Evolutionary conservation across 2,888 invertebrate genomes (phyloP).

Genomic region (Hipparchia sbordonii): DNA sequence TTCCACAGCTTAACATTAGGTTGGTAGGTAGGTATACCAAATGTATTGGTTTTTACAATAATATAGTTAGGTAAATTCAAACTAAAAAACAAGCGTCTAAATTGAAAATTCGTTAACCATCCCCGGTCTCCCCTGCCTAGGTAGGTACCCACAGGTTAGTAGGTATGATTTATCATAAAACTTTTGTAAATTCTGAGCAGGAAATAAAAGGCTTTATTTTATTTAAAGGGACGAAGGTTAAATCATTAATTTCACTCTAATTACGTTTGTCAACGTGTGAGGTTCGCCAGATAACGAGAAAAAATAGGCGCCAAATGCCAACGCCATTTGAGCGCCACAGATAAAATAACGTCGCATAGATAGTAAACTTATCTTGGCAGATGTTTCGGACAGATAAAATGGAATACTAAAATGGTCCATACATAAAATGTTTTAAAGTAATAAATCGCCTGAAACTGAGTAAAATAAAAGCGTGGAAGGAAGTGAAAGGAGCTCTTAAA

Average conservation of each 20-base stretch:
- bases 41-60: too few species aligned
- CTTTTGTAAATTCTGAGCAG: too few species aligned
- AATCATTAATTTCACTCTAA: conserved; percentile 48
- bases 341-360: conserved; percentile 55
- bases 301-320: conserved; percentile 66
- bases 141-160: too few species aligned
- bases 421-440: conserved; percentile 19
- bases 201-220: too few species aligned
- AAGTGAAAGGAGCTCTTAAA: conserved; percentile 42
- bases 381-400: conserved; percentile 49
- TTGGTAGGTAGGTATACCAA: too few species aligned
- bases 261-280: conserved; percentile 63
- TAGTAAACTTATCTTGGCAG: conserved; percentile 58
- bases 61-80: too few species aligned
- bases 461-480: conserved; percentile 44
- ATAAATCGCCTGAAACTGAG: conserved; percentile 19
- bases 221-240: neutral
- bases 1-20: too few species aligned
- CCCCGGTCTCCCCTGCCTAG: too few species aligned
- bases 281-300: conserved; percentile 52
- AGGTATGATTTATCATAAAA: too few species aligned
- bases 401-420: conserved; percentile 24
- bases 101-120: too few species aligned
- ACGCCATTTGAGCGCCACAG: conserved; percentile 60
- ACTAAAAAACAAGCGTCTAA: too few species aligned